Evolutionary conservation across 2,888 invertebrate species (phyloP), one percentile per base, ranked within the genome.

Genomic region (Theristus sp.): DNA sequence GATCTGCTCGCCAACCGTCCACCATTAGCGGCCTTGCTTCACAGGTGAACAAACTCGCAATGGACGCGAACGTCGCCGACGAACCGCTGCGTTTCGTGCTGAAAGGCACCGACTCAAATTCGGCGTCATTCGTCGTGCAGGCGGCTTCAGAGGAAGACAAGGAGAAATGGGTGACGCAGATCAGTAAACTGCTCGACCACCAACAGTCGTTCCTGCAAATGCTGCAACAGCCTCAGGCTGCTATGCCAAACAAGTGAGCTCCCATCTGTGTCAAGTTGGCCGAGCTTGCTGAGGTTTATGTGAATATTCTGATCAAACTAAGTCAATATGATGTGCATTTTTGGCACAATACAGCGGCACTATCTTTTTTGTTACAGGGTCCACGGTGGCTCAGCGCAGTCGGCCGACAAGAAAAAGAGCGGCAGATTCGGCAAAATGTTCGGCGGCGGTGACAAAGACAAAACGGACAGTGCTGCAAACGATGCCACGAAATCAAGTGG

Each of bases 191-290:
- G 68, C 82, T 94, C 62, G 88, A 93, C 75, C 87, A 86, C 68
- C 96, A 98, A 79, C 84, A 84, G 72, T 87, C 88, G 78, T 89
- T 96, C 77, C 83, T 93, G 66, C 86, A 85, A 66, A 89, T 89
- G 69, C 84, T 96, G 68, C 91, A 94, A 80, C 90, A 89, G 77
- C 96, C 96, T 3, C 54, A 54, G 27, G 28, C 26, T 26, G 54
- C 28, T 22, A 54, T 54, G 28, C 28, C 26, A 3, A n/a, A n/a
- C 25, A n/a, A 10, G n/a, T n/a, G 46, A 22, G 46, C n/a, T n/a
- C n/a, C n/a, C n/a, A n/a, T n/a, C n/a, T n/a, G n/a, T n/a, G n/a
- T n/a, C n/a, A n/a, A n/a, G n/a, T n/a, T n/a, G n/a, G n/a, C n/a
- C n/a, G n/a, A n/a, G n/a, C n/a, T n/a, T n/a, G n/a, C n/a, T n/a